phyloP scores from a whole-genome alignment of 2,113 vertebrate genomes.

The Cottus gobio region DNA sequence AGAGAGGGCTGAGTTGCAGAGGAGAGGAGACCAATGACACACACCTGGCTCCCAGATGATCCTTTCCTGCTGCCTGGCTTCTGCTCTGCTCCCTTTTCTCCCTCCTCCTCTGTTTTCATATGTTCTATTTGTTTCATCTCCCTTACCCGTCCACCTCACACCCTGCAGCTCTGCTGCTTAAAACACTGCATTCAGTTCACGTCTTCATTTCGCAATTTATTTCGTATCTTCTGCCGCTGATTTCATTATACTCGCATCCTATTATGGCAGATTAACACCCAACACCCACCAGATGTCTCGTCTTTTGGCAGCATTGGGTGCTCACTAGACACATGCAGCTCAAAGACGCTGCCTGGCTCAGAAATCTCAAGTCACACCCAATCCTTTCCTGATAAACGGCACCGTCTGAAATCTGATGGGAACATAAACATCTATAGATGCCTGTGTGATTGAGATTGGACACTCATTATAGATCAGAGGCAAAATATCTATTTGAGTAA shows the following conservation, averaged over 20 bases:
- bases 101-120: constrained; percentile 34
- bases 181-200: constrained; percentile 15
- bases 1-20: constrained; percentile 38
- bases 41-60: constrained; percentile 62
- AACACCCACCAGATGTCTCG: constrained; percentile 27
- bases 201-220: constrained; percentile 24
- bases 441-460: neutral
- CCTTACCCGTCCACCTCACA: neutral
- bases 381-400: neutral
- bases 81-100: constrained; percentile 52
- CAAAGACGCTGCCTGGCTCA: constrained; percentile 1
- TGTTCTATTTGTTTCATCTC: constrained; percentile 28
- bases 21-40: constrained; percentile 49
- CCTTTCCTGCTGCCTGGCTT: constrained; percentile 67
- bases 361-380: constrained; percentile 11
- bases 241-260: constrained; percentile 32
- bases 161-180: constrained; percentile 18
- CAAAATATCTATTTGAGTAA: neutral
- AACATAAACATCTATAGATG: constrained; percentile 2
- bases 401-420: constrained; percentile 7
- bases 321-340: constrained; percentile 18
- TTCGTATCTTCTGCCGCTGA: constrained; percentile 15
- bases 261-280: constrained; percentile 36
- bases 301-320: constrained; percentile 29
- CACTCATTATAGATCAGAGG: neutral